These are phyloP conservation scores for Cepaea hortensis DNA, from an alignment of 2,888 invertebrate species.

Conservation along the genomic window DNA sequence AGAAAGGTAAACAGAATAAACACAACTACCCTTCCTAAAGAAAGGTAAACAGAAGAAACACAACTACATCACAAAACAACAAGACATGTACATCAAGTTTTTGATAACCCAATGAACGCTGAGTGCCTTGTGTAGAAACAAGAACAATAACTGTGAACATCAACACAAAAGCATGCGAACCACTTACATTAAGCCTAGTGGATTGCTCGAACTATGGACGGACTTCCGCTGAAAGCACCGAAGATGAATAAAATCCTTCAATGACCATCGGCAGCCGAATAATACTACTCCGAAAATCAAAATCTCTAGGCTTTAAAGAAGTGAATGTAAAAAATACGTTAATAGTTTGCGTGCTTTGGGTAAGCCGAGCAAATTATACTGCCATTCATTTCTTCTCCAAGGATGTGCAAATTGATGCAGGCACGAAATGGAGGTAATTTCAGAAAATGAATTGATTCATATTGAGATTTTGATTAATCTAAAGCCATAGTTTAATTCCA, in stretches of 20 bases:
- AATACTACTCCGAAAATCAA: neutral
- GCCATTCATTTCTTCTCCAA: neutral
- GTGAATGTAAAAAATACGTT: neutral
- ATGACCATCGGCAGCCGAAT: neutral
- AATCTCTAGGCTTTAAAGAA: neutral
- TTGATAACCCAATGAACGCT: no score
- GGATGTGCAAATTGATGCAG: neutral
- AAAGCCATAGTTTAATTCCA: neutral
- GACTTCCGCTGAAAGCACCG: neutral
- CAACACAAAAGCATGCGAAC: neutral
- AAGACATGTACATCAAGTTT: no score
- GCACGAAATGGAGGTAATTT: slow-evolving; percentile 21
- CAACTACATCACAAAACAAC: no score
- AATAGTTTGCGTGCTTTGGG: slow-evolving; percentile 14
- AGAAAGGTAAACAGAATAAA: no score
- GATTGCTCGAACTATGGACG: neutral
- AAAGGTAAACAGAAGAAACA: no score
- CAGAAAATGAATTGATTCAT: neutral
- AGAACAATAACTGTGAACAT: neutral
- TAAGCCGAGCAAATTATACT: slow-evolving; percentile 13
- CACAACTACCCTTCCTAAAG: no score
- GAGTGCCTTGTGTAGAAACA: neutral
- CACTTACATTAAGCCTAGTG: neutral
- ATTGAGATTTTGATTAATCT: neutral
- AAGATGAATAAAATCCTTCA: neutral